Percentiles rank a stretch among this genome's conserved stretches.
These are phyloP conservation scores for Bettongia penicillata DNA, from an alignment of 2,113 vertebrate genomes.

Conservation along the genomic window DNA sequence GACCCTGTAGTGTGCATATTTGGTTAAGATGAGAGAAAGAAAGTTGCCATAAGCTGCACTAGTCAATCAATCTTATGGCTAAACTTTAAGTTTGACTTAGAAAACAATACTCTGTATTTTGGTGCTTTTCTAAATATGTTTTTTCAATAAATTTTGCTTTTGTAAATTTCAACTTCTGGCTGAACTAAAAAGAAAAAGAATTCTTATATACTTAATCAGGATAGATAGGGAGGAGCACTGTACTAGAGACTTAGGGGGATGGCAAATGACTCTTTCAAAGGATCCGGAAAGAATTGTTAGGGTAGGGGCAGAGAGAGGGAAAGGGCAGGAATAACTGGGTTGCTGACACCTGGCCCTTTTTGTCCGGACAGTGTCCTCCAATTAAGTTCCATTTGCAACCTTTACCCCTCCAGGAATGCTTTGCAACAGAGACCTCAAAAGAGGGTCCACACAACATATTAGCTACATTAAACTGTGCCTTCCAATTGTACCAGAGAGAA, in stretches of 20 bases:
- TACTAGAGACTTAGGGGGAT: not conserved
- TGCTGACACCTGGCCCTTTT: not conserved
- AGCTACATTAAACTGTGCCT: constrained; percentile 49
- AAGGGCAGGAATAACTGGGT: not conserved
- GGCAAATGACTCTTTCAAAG: not conserved
- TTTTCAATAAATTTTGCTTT: not conserved
- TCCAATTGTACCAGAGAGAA: constrained; percentile 59
- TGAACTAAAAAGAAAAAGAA: not conserved
- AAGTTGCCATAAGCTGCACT: not conserved
- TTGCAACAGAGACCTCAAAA: constrained; percentile 58
- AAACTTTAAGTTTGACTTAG: not conserved
- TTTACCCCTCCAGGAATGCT: constrained; percentile 27
- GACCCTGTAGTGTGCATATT: not conserved
- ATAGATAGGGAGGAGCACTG: not conserved
- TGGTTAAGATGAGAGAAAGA: not conserved
- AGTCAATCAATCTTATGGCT: not conserved
- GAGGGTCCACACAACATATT: constrained; percentile 44
- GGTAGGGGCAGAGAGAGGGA: not conserved
- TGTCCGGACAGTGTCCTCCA: not conserved
- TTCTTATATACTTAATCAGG: not conserved
- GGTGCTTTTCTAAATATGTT: not conserved
- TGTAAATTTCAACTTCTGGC: not conserved
- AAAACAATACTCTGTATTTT: not conserved
- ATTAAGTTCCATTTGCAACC: not conserved
- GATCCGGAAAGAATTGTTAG: not conserved